phyloP scores from a whole-genome alignment of 2,113 vertebrate genomes.

The Crypturellus undulatus region DNA sequence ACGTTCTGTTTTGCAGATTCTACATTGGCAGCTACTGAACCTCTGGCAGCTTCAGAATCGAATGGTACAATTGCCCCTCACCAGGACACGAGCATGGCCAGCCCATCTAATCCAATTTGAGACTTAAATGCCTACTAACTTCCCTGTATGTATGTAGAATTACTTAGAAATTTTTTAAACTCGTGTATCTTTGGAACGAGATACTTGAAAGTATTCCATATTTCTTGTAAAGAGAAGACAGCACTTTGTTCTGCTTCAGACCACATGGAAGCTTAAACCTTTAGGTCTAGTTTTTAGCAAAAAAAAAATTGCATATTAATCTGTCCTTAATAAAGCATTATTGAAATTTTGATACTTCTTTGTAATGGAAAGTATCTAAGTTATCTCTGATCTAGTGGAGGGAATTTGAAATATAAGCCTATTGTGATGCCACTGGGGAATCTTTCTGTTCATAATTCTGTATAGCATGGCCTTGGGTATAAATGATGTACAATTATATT shows the following conservation, averaged over 20 bases:
- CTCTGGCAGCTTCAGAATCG: neutral
- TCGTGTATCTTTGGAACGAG: constrained; percentile 52
- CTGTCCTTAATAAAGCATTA: constrained; percentile 82
- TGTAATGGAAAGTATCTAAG: constrained; percentile 44
- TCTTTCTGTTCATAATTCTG: constrained; percentile 59
- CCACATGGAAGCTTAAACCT: constrained; percentile 59
- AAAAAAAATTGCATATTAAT: constrained; percentile 60
- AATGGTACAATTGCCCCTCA: neutral
- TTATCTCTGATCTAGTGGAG: constrained; percentile 7
- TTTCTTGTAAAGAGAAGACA: constrained; percentile 81
- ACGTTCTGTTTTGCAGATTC: constrained; percentile 48
- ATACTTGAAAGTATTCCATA: constrained; percentile 74
- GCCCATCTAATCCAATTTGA: constrained; percentile 43
- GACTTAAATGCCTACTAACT: constrained; percentile 34
- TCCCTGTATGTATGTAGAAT: constrained; percentile 63
- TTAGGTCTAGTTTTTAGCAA: constrained; percentile 56
- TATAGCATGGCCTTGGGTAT: constrained; percentile 41
- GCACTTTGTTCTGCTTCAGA: constrained; percentile 82
- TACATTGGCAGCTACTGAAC: neutral
- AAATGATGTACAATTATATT: constrained; percentile 75
- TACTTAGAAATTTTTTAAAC: constrained; percentile 40
- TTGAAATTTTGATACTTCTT: constrained; percentile 50
- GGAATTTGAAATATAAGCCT: constrained; percentile 35
- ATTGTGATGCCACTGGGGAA: constrained; percentile 52
- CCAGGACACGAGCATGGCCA: neutral